Evolutionary conservation across 2,113 vertebrate genomes (phyloP).

Genomic region (Tyto alba): DNA sequence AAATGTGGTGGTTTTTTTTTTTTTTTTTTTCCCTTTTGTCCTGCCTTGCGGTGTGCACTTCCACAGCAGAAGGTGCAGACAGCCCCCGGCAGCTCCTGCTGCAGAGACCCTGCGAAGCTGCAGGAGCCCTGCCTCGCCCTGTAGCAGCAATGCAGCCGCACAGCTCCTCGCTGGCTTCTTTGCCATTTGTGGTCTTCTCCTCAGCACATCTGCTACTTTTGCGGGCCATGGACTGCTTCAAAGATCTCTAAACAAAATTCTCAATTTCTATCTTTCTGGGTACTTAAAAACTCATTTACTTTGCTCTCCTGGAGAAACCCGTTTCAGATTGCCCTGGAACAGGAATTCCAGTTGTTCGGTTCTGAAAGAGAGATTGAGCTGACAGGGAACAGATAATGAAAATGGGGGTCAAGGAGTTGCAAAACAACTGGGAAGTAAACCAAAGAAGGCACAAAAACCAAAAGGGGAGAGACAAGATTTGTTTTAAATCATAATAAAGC

Average conservation of each 20-base stretch:
- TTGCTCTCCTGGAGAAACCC: neutral
- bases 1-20: neutral
- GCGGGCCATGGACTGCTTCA: neutral
- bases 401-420: neutral
- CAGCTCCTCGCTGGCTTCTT: neutral
- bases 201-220: neutral
- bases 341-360: neutral
- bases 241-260: neutral
- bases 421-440: neutral
- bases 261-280: neutral
- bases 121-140: neutral
- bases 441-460: neutral
- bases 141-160: neutral
- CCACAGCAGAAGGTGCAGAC: neutral
- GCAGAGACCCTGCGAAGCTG: neutral
- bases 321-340: neutral
- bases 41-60: neutral
- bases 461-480: neutral
- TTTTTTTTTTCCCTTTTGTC: neutral
- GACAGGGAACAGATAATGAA: neutral
- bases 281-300: neutral
- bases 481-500: neutral
- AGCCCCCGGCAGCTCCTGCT: neutral
- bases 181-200: neutral
- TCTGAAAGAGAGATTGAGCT: neutral